phyloP scores from a whole-genome alignment of 2,797 vertebrate species.

The Picus viridis region DNA sequence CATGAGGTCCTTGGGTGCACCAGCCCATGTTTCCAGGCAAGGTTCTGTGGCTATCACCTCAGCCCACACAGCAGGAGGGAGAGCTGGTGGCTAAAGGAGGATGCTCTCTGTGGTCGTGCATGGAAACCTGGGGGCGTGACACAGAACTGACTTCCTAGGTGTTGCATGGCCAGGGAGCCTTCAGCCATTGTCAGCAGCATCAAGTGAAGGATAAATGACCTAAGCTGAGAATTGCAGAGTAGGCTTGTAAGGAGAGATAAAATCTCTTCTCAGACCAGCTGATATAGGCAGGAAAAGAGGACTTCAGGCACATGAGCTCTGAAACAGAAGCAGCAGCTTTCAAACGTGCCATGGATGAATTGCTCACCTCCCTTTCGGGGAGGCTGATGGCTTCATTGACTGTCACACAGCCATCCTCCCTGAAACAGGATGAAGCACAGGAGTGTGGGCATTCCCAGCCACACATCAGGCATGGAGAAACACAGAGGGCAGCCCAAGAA shows the following conservation, averaged over 20 bases:
- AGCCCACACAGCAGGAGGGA: neutral
- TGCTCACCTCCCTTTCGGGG: fast-evolving
- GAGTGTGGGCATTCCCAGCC: neutral
- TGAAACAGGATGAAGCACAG: neutral
- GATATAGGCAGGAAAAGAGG: neutral
- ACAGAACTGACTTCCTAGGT: neutral
- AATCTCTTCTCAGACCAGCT: slow-evolving; percentile 28
- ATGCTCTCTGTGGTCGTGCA: neutral
- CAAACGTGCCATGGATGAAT: slow-evolving; percentile 5
- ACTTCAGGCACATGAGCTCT: neutral
- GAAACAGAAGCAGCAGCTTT: slow-evolving; percentile 41
- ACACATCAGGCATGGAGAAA: fast-evolving
- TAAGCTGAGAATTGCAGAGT: slow-evolving; percentile 14
- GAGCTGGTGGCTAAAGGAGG: neutral
- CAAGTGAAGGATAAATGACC: neutral
- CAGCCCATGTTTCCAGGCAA: neutral
- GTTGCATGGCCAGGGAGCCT: neutral
- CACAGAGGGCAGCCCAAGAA: neutral
- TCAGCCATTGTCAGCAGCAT: neutral
- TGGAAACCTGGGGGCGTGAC: neutral
- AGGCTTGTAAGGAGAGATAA: slow-evolving; percentile 4
- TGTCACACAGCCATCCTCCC: fast-evolving
- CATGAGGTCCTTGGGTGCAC: neutral
- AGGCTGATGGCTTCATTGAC: neutral
- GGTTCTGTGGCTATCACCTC: neutral